These are phyloP conservation scores for Sorex fumeus DNA, from an alignment of 2,113 vertebrate genomes.

Conservation along the genomic window DNA sequence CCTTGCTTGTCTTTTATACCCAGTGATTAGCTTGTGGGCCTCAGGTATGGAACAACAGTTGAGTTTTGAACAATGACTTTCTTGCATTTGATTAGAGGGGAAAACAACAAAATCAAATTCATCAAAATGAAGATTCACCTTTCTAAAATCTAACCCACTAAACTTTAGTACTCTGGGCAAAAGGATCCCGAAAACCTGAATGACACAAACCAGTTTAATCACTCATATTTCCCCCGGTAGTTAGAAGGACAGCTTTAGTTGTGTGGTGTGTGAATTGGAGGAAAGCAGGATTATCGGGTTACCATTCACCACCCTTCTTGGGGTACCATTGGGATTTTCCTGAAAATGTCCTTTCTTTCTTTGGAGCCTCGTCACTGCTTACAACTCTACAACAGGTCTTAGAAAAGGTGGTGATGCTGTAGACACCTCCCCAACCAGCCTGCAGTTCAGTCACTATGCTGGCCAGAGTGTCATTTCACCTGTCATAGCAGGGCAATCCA, in stretches of 20 bases:
- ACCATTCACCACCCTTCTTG: accelerated
- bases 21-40: neutral
- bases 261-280: neutral
- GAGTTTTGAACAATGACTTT: conserved; percentile 31
- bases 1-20: neutral
- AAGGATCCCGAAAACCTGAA: neutral
- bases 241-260: neutral
- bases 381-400: neutral
- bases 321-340: neutral
- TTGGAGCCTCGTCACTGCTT: neutral
- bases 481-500: neutral
- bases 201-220: neutral
- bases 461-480: neutral
- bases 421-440: neutral
- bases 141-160: neutral
- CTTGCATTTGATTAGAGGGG: neutral
- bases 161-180: neutral
- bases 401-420: accelerated
- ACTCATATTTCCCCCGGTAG: neutral
- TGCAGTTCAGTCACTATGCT: neutral
- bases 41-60: neutral
- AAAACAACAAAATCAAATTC: neutral
- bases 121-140: conserved; percentile 36
- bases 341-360: neutral
- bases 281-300: neutral